Evolutionary conservation across 2,888 invertebrate genomes (phyloP).

Genomic region (Craniophora ligustri): DNA sequence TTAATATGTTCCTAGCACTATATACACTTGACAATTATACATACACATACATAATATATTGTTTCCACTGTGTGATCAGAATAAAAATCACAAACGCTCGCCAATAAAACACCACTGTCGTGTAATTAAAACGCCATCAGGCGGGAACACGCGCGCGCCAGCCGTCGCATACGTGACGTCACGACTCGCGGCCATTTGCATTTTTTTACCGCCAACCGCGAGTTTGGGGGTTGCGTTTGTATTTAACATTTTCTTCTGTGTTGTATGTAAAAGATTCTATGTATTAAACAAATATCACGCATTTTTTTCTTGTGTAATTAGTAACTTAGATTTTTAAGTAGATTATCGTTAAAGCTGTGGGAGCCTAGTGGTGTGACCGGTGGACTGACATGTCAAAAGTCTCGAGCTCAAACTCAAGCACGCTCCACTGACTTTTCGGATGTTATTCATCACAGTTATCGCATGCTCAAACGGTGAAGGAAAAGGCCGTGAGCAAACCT

Average conservation of each 20-base stretch:
- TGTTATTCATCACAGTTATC: too few species aligned
- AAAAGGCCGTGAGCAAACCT: too few species aligned
- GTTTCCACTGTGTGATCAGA: conserved; percentile 36
- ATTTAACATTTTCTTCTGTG: conserved; percentile 31
- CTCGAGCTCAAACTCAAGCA: too few species aligned
- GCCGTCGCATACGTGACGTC: conserved; percentile 69
- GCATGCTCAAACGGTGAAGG: too few species aligned
- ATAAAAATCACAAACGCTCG: conserved; percentile 47
- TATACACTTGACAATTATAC: conserved; percentile 17
- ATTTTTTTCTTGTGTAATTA: too few species aligned
- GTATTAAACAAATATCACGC: conserved; percentile 36
- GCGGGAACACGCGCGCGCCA: conserved; percentile 59
- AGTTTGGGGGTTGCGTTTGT: conserved; percentile 56
- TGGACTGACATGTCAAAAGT: too few species aligned
- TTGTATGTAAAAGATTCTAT: conserved; percentile 16
- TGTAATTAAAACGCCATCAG: conserved; percentile 76
- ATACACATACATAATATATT: too few species aligned
- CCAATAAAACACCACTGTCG: conserved; percentile 69
- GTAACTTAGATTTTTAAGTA: too few species aligned
- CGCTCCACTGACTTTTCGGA: too few species aligned
- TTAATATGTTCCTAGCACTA: conserved; percentile 2
- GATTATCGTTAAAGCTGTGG: too few species aligned
- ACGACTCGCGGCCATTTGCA: conserved; percentile 75
- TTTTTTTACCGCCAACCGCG: conserved; percentile 74
- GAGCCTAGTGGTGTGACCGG: too few species aligned